These are phyloP conservation scores for Coelopa frigida DNA, from an alignment of 1,140 invertebrate species.

Conservation along the genomic window DNA sequence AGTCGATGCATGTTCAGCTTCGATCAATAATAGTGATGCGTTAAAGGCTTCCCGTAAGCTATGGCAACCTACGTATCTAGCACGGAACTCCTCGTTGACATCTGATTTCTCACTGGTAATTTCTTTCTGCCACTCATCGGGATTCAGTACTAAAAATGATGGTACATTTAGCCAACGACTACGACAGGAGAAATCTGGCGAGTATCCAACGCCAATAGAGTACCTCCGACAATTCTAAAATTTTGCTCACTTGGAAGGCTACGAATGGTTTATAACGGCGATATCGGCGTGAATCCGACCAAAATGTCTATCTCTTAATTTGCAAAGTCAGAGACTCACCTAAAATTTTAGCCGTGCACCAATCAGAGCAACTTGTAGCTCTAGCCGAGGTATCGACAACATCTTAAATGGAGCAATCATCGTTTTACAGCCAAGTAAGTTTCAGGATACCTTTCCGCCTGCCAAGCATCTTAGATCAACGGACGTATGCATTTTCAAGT, in stretches of 20 bases:
- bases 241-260: conserved; percentile 20
- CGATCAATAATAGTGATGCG: neutral
- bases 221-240: conserved; percentile 20
- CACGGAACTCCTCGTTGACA: no score
- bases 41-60: no score
- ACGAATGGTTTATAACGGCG: conserved; percentile 18
- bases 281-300: conserved; percentile 3
- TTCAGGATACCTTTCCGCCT: neutral
- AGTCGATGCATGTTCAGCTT: neutral
- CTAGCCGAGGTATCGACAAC: conserved; percentile 41
- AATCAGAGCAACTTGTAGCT: conserved; percentile 40
- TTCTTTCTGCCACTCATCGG: no score
- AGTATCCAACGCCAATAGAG: conserved; percentile 28
- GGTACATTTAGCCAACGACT: no score
- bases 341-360: conserved; percentile 17
- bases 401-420: neutral
- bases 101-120: no score
- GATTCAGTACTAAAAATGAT: no score
- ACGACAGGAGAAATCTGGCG: conserved; percentile 11
- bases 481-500: conserved; percentile 4
- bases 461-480: conserved; percentile 4
- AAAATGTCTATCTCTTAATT: neutral
- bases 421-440: neutral
- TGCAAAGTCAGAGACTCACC: neutral
- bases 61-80: no score